Evolutionary conservation across 1,140 invertebrate genomes (phyloP).

Genomic region (Xylocopa sonorina): DNA sequence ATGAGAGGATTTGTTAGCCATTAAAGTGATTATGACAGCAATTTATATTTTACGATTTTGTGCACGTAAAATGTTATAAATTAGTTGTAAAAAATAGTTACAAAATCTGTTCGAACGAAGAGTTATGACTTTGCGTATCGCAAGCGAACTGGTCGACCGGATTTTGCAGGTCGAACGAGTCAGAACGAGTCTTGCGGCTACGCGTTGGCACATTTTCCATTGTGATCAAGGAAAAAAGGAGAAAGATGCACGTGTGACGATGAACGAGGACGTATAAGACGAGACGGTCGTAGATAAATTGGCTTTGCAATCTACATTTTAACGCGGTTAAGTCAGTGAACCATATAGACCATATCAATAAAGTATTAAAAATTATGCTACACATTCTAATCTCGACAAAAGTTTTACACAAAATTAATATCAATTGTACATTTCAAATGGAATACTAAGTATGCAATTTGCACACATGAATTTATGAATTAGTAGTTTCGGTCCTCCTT

Average conservation of each 20-base stretch:
- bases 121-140: neutral
- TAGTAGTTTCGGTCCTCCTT: too few relatives aligned
- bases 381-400: too few relatives aligned
- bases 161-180: slow-evolving; percentile 15
- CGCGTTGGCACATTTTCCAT: slow-evolving; percentile 38
- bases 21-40: too few relatives aligned
- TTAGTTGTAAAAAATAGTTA: too few relatives aligned
- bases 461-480: too few relatives aligned
- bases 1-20: too few relatives aligned
- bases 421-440: too few relatives aligned
- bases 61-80: too few relatives aligned
- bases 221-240: slow-evolving; percentile 28
- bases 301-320: neutral
- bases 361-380: too few relatives aligned
- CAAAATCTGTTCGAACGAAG: neutral
- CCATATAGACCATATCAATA: too few relatives aligned
- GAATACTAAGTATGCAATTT: too few relatives aligned
- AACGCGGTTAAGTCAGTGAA: neutral
- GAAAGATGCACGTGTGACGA: slow-evolving; percentile 25
- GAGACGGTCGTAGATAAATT: slow-evolving; percentile 7
- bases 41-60: neutral
- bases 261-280: slow-evolving; percentile 13
- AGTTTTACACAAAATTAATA: too few relatives aligned
- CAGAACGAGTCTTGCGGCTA: slow-evolving; percentile 26
- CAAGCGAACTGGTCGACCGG: neutral